Base-by-base conservation (phyloP, 2,888 invertebrate genomes). In the Dromius quadrimaculatus region DNA sequence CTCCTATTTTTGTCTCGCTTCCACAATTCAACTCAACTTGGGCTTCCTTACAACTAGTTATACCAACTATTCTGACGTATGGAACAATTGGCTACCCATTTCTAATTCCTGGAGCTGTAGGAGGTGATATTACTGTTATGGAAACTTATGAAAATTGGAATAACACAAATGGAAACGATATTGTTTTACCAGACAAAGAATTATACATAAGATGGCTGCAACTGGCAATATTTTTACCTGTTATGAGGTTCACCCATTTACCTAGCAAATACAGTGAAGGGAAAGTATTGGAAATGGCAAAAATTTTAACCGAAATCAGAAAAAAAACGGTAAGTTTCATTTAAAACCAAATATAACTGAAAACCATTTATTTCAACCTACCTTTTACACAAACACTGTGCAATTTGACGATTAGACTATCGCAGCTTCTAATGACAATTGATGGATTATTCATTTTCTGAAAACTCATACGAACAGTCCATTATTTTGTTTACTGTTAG, bases 61-160 rank as follows among this genome's bases (percentile, higher is more conserved):
- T 98, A 75, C 95, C 97, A 0, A 93, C 95, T 0, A 91, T 95
- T 70, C 82, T 96, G 17, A 92, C 92, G 0, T 92, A 97, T 75
- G 96, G 97, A 0, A 88, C 97, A 17, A 89, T 94, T 59, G 98
- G 98, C 0, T 97, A 93, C 82, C 96, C 96, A 0, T 97, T 97
- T 77, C 87, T 97, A 43, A 90, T 97, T 85, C 95, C 97, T 0
- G 97, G 97, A 0, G 92, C 96, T 2, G 94, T 98, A 0, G 98
- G 98, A 0, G 98, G 96, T 0, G 95, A 95, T 76, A 91, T 91
- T 41, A 87, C 89, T 57, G 84, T 90, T 73, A 87, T 89, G 1
- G 86, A 86, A 1, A 86, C 77, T 77, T 87, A 13, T 83, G 81
- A 71, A 85, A 86, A 83, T 77, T 8, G 73, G 78, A 57, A 84